Conservation (phyloP, 1,140 invertebrate genomes). For the Dolichoris vasculosae region DNA sequence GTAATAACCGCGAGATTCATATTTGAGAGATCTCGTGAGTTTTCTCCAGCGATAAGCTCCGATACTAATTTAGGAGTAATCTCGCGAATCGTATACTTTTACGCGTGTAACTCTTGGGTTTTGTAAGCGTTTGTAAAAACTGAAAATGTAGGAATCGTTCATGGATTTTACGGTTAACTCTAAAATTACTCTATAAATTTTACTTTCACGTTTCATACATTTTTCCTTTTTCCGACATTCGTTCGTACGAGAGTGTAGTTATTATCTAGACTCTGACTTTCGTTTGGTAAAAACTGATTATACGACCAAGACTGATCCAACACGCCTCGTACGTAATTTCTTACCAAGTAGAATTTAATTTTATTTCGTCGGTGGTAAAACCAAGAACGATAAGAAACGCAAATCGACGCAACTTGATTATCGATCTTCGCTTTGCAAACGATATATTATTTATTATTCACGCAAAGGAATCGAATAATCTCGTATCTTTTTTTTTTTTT, state of each 20-base stretch:
- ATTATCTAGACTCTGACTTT: neutral
- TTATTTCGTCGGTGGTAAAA: neutral
- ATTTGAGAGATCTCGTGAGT: no score
- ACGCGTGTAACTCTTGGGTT: no score
- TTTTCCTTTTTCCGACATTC: neutral
- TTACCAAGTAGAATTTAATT: neutral
- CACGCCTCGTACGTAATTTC: neutral
- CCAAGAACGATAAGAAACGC: no score
- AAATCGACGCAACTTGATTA: no score
- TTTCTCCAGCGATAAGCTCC: no score
- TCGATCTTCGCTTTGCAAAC: no score
- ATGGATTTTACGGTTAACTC: neutral
- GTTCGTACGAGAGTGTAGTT: neutral
- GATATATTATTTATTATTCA: no score
- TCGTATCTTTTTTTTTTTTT: neutral
- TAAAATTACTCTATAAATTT: neutral
- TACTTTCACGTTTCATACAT: neutral
- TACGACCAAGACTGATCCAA: conserved; percentile 8
- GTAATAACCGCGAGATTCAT: no score
- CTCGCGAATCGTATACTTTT: no score
- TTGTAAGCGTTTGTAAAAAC: no score
- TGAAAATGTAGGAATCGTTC: neutral
- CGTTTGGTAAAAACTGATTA: neutral
- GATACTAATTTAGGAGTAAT: no score
- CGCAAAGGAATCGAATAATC: no score